Conservation (phyloP, 2,797 vertebrate species). For the Thamnophis elegans region DNA sequence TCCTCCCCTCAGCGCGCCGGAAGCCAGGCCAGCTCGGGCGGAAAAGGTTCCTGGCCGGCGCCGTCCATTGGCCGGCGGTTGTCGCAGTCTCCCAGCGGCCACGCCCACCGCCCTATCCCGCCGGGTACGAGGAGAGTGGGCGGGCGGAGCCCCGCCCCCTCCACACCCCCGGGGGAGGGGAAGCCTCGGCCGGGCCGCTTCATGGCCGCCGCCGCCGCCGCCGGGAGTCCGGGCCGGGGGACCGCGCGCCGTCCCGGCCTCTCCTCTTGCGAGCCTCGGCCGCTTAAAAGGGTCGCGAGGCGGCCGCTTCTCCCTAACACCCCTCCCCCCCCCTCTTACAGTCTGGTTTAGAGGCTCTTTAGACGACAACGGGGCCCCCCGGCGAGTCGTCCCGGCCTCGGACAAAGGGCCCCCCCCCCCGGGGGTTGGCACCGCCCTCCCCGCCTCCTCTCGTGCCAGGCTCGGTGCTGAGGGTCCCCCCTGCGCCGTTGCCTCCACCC, state of each 20-base stretch:
- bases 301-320: no score
- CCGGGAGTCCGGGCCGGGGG: no score
- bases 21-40: constrained; percentile 10
- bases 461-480: background rate
- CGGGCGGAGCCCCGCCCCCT: accelerated
- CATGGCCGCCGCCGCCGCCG: accelerated
- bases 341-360: background rate
- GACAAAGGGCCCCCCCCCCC: background rate
- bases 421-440: background rate
- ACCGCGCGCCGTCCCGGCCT: no score
- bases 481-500: background rate
- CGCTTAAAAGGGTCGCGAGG: no score
- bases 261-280: no score
- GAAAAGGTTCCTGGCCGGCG: background rate
- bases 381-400: background rate
- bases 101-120: background rate
- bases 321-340: background rate
- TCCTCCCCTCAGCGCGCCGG: accelerated
- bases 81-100: constrained; percentile 46
- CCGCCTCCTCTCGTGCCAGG: background rate
- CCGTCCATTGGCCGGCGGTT: constrained; percentile 51
- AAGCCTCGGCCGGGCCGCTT: background rate
- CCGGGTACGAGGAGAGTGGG: background rate
- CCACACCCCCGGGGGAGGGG: no score
- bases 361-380: background rate